Percentiles rank a stretch among this genome's conserved stretches.
Evolutionary conservation across 2,113 vertebrate genomes (phyloP).

Genomic region (Leptobrachium leishanense): DNA sequence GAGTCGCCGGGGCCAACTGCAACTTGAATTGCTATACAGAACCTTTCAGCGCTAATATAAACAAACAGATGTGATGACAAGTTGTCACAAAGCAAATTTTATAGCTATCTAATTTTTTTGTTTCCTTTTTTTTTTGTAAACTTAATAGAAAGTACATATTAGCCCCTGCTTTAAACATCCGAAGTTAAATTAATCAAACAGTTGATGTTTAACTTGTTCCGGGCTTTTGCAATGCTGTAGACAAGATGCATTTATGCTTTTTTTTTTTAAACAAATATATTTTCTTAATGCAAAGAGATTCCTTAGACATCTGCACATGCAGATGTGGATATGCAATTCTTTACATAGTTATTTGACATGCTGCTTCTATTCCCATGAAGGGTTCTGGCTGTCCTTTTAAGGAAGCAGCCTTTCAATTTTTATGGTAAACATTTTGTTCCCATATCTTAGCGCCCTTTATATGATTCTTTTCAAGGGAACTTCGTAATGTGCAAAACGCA

Average conservation of each 20-base stretch:
- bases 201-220: slow-evolving; percentile 63
- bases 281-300: slow-evolving; percentile 52
- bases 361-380: slow-evolving; percentile 56
- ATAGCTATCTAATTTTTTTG: neutral
- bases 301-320: slow-evolving; percentile 68
- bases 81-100: slow-evolving; percentile 45
- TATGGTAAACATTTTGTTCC: slow-evolving; percentile 21
- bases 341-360: slow-evolving; percentile 59
- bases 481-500: too few relatives aligned
- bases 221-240: slow-evolving; percentile 60
- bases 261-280: slow-evolving; percentile 51
- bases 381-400: slow-evolving; percentile 40
- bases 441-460: neutral
- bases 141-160: slow-evolving; percentile 44
- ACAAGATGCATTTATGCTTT: slow-evolving; percentile 59
- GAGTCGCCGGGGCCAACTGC: slow-evolving; percentile 26
- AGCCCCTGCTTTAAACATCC: slow-evolving; percentile 53
- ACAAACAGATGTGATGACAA: slow-evolving; percentile 34
- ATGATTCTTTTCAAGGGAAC: neutral
- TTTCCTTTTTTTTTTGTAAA: slow-evolving; percentile 2
- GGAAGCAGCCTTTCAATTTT: slow-evolving; percentile 1
- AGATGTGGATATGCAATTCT: slow-evolving; percentile 66
- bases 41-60: slow-evolving; percentile 27
- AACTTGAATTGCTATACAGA: slow-evolving; percentile 28
- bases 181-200: slow-evolving; percentile 66